Conservation (phyloP, 2,797 vertebrate genomes). For the Pristis pectinata region DNA sequence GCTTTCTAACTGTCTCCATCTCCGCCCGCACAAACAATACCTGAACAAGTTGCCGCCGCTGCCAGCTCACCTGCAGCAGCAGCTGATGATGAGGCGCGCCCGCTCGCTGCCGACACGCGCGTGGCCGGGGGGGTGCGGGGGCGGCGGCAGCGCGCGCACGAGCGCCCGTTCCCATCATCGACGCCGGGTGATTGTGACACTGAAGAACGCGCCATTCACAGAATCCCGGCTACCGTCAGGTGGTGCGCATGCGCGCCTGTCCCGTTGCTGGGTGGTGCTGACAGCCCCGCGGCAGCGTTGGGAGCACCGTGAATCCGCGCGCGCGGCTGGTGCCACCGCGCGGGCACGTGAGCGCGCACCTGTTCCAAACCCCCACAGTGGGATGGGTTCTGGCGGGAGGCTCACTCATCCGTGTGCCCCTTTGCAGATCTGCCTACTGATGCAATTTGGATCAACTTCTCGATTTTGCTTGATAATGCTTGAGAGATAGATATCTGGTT, state of each 20-base stretch:
- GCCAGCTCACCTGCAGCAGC: neutral
- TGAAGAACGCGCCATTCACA: neutral
- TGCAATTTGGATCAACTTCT: neutral
- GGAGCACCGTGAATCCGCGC: too few relatives aligned
- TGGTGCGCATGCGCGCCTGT: too few relatives aligned
- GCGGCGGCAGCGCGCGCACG: neutral
- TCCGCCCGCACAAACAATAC: neutral
- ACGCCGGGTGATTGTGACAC: too few relatives aligned
- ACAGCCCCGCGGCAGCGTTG: too few relatives aligned
- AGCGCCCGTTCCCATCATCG: neutral
- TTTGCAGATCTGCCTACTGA: neutral
- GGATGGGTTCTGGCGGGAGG: too few relatives aligned
- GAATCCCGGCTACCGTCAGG: too few relatives aligned
- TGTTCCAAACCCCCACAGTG: neutral
- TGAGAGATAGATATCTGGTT: neutral
- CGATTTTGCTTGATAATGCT: neutral
- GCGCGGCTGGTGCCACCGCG: too few relatives aligned
- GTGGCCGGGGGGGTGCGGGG: neutral
- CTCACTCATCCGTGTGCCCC: neutral
- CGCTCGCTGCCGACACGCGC: too few relatives aligned
- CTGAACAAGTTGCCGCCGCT: neutral
- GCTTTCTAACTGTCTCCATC: neutral
- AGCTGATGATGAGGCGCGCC: neutral
- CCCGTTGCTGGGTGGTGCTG: too few relatives aligned
- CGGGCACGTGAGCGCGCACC: too few relatives aligned